Evolutionary conservation across 2,888 invertebrate species (phyloP).

Genomic region (Drosophila anomelani): DNA sequence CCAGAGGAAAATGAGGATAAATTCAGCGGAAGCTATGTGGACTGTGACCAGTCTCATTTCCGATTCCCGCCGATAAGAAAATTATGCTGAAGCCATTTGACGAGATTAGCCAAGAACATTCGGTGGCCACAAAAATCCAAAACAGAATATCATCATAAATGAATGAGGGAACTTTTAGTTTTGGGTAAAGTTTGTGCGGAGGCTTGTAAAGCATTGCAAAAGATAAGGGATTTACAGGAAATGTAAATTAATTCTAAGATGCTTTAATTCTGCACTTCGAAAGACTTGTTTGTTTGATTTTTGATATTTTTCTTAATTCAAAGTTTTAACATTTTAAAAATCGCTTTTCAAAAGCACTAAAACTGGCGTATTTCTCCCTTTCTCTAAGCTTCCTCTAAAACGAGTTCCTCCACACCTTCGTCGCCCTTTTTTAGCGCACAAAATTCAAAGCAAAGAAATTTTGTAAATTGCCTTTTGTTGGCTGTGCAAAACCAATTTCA

Average conservation of each 20-base stretch:
- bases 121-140: constrained; percentile 33
- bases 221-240: neutral
- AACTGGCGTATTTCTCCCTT: neutral
- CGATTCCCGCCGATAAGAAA: constrained; percentile 69
- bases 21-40: constrained; percentile 25
- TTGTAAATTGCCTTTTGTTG: constrained; percentile 37
- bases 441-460: constrained; percentile 26
- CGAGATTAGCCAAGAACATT: constrained; percentile 58
- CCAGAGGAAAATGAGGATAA: constrained; percentile 18
- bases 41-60: constrained; percentile 37
- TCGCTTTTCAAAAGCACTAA: neutral
- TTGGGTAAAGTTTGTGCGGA: no score
- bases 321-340: no score
- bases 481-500: constrained; percentile 66
- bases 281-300: neutral
- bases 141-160: constrained; percentile 1
- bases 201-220: neutral
- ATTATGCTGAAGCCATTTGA: constrained; percentile 68
- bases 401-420: constrained; percentile 9
- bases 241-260: neutral
- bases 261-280: neutral
- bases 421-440: constrained; percentile 15
- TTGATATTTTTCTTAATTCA: neutral
- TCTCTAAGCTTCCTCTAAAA: neutral
- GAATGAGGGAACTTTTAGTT: neutral